Conservation (phyloP, 2,797 vertebrate genomes). For the Spizella passerina region DNA sequence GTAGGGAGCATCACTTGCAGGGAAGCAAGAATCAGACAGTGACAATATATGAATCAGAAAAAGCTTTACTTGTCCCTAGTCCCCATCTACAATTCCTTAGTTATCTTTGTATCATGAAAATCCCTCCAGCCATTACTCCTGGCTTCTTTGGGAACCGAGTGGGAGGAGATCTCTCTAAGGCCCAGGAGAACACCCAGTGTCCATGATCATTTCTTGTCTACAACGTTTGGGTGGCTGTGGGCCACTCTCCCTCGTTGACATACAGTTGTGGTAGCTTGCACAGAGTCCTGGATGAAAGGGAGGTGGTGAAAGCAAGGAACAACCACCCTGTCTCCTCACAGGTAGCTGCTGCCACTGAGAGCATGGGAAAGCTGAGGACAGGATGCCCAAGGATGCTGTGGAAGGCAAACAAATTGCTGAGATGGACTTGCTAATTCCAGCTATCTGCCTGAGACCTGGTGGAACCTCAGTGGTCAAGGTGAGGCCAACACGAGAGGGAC, state of each 20-base stretch:
- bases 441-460: not conserved
- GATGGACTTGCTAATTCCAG: not conserved
- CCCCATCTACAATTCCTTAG: not conserved
- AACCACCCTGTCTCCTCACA: not conserved
- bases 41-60: not conserved
- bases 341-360: not conserved
- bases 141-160: not conserved
- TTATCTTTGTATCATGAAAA: not conserved
- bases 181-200: not conserved
- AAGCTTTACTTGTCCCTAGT: not conserved
- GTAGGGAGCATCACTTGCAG: not conserved
- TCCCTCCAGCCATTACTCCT: not conserved
- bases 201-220: not conserved
- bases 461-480: not conserved
- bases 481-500: rapidly evolving
- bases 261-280: rapidly evolving
- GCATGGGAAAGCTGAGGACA: not conserved
- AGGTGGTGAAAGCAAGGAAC: not conserved
- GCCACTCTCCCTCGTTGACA: not conserved
- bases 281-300: not conserved
- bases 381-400: not conserved
- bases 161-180: not conserved
- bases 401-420: not conserved
- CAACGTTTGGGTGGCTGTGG: not conserved
- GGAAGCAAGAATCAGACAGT: not conserved